Evolutionary conservation across 2,113 vertebrate genomes (phyloP), one percentile per base, ranked within the genome.

Genomic region (Rhinogobius similis): DNA sequence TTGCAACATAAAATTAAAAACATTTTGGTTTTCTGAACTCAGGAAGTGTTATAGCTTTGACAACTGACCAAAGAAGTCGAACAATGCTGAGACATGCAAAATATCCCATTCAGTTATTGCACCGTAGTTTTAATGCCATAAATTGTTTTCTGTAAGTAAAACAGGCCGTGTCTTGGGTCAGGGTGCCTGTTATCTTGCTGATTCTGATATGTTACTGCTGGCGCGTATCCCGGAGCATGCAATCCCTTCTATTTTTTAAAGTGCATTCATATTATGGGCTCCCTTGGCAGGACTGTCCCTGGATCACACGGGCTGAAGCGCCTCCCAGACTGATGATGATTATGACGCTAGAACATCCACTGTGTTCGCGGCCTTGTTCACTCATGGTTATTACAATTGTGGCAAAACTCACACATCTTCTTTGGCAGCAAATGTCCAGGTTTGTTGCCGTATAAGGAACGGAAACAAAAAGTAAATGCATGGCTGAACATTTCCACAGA

Each of bases 311-410:
- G 50, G 85, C 82, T 83, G 72, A 83, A 87, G 86, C 85, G 62
- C 77, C 89, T 90, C 84, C 84, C 82, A 87, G 90, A 89, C 90
- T 90, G 88, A 86, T 78, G 68, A 87, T 90, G 86, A 93, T 92
- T 91, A 87, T 81, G 69, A 89, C 82, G 86, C 89, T 81, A 82
- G 88, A 90, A 90, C 89, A 89, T 89, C 13, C 86, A 87, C 90
- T 84, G 81, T 78, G 84, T 92, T 92, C 92, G 85, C 85, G 84
- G 85, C 88, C 88, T 90, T 92, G 91, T 90, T 92, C 88, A 87
- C 76, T 74, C 82, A 87, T 77, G 79, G 84, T 88, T 90, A 89
- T 91, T 92, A 88, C 83, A 83, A 83, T 77, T 72, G 77, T 88
- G 89, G 89, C 78, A 78, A 84, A 91, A 79, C 68, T 66, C 58